Base-by-base conservation (phyloP, 2,797 vertebrate species). In the Phrynocephalus forsythii region DNA sequence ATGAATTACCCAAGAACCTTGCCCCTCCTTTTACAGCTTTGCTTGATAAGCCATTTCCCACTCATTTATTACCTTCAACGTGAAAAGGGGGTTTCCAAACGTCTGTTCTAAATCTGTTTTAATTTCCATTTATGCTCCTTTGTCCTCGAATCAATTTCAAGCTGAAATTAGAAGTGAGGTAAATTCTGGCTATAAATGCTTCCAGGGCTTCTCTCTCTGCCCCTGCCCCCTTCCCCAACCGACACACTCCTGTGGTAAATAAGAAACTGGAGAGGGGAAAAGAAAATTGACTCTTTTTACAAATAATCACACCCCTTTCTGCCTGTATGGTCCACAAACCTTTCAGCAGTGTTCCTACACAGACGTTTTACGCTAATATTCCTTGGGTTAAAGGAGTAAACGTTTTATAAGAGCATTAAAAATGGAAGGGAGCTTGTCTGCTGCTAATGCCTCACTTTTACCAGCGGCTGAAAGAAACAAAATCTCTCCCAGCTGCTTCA, bases 401-500 rank as follows among this genome's bases (percentile, higher is more conserved):
- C 92, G 94, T 95, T 95, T 95, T 96, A 95, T 92, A 93, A 73
- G 73, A 95, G 84, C 87, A 93, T 91, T 93, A 95, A 95, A 94
- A 96, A 95, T 95, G 90, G 95, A 95, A 95, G 90, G 83, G 56
- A 87, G 92, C 88, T 91, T 94, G 66, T 0, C 24, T 93, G 89
- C 91, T 85, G 91, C 89, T 88, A 95, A 93, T 91, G 94, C 89
- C 85, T 92, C 87, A 93, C 92, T 95, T 95, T 96, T 94, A 95
- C 92, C 93, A 95, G 93, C 91, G 92, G 94, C 90, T 95, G 94
- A 94, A 91, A 71, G 87, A 92, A 94, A 96, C 91, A 94, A 93
- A 95, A 95, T 96, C n/a, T 94, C 92, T 93, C 91, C 92, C 94
- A 95, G 94, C 95, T 95, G 95, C 94, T 95, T 91, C 91, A 93